phyloP scores from a whole-genome alignment of 2,888 invertebrate genomes.

The Drosophila anomelani region DNA sequence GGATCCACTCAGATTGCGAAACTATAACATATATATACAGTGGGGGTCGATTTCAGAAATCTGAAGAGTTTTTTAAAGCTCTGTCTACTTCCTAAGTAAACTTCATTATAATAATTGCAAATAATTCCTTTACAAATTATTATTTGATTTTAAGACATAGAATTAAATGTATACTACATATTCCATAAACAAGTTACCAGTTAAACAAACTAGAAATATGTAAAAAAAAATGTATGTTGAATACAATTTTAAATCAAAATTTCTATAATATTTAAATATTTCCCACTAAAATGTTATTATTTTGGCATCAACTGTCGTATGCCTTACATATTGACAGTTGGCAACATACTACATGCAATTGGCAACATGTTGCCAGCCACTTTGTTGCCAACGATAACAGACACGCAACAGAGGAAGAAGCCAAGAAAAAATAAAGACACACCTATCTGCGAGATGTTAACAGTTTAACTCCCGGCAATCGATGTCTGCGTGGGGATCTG shows the following conservation, averaged over 20 bases:
- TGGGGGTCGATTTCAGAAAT: too few species aligned
- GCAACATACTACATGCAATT: conserved; percentile 29
- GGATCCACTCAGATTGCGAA: neutral
- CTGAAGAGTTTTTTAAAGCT: neutral
- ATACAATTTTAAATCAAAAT: neutral
- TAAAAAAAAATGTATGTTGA: too few species aligned
- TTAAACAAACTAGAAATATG: neutral
- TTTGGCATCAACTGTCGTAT: neutral
- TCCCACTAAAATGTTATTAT: neutral
- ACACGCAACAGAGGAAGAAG: conserved; percentile 19
- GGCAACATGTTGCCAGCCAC: conserved; percentile 48
- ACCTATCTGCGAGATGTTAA: conserved; percentile 34
- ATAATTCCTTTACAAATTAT: neutral
- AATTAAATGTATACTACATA: neutral
- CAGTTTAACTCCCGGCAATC: conserved; percentile 32
- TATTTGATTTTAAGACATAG: neutral
- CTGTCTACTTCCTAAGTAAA: neutral
- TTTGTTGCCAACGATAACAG: conserved; percentile 39
- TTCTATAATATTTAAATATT: too few species aligned
- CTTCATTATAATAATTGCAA: neutral
- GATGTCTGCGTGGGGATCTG: conserved; percentile 21
- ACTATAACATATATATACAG: neutral
- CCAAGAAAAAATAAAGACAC: neutral
- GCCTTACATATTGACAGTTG: conserved; percentile 30
- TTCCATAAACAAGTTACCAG: neutral